A percentile compares a stretch with the other conserved stretches of the same genome.
Evolutionary conservation across 2,888 invertebrate genomes (phyloP).

Genomic region (Ophioninae sp.): DNA sequence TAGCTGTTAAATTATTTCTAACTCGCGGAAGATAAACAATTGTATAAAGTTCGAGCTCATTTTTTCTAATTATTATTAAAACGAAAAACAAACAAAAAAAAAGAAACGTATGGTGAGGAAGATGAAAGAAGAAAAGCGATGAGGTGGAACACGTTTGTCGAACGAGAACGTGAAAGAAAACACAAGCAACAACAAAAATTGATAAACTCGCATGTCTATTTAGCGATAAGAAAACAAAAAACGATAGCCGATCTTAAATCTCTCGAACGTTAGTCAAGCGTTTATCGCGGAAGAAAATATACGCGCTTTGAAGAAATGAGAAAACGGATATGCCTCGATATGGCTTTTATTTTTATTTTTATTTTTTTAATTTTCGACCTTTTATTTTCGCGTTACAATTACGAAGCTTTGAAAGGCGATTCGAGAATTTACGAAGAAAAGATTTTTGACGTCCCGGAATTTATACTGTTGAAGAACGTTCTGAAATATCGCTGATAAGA

Average conservation of each 20-base stretch:
- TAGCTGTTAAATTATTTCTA: constrained; percentile 62
- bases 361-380: not conserved
- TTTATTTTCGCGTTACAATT: constrained; percentile 49
- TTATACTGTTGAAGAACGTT: not conserved
- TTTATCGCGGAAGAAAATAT: constrained; percentile 37
- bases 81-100: not conserved
- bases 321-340: constrained; percentile 35
- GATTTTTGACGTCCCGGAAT: not conserved
- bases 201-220: constrained; percentile 49
- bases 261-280: constrained; percentile 40
- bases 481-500: too few species aligned
- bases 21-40: constrained; percentile 50
- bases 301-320: constrained; percentile 30
- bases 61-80: constrained; percentile 64
- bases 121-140: too few species aligned
- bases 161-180: constrained; percentile 34
- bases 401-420: not conserved
- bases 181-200: constrained; percentile 9
- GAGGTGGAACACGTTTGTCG: constrained; percentile 13
- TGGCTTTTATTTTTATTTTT: constrained; percentile 18
- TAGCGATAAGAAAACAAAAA: constrained; percentile 45
- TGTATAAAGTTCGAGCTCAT: constrained; percentile 66
- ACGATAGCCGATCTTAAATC: constrained; percentile 37
- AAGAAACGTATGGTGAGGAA: not conserved
- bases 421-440: not conserved